Evolutionary conservation across 1,140 invertebrate species (phyloP).

Genomic region (Cotesia glomerata): DNA sequence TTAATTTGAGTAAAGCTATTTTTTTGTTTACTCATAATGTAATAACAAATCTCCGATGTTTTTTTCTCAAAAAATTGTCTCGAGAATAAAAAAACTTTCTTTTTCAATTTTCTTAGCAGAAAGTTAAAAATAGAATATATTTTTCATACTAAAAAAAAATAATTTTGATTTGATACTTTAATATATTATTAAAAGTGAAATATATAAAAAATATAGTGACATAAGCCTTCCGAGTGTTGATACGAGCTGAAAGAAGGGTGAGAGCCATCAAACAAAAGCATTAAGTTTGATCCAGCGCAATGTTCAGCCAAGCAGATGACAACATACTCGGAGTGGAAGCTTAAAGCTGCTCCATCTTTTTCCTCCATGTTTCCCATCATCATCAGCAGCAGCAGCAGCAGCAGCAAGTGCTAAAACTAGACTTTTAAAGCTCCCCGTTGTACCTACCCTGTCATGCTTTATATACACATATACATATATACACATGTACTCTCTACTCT

Average conservation of each 20-base stretch:
- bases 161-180: no score
- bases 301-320: conserved; percentile 63
- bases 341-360: conserved; percentile 70
- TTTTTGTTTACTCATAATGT: no score
- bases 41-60: no score
- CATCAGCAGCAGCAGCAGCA: not conserved
- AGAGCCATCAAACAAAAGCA: conserved; percentile 61
- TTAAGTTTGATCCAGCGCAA: conserved; percentile 62
- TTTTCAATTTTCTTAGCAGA: no score
- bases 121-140: no score
- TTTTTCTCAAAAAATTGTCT: no score
- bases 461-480: not conserved
- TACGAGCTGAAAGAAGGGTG: conserved; percentile 37
- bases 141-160: no score
- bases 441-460: not conserved
- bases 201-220: not conserved
- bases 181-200: not conserved
- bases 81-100: no score
- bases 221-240: not conserved
- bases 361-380: not conserved
- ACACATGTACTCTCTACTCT: not conserved
- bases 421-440: conserved; percentile 14
- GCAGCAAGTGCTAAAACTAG: conserved; percentile 2
- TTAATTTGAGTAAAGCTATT: no score
- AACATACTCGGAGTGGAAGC: conserved; percentile 58